These are phyloP conservation scores for Rynchops niger DNA, from an alignment of 2,113 vertebrate genomes.

Conservation along the genomic window DNA sequence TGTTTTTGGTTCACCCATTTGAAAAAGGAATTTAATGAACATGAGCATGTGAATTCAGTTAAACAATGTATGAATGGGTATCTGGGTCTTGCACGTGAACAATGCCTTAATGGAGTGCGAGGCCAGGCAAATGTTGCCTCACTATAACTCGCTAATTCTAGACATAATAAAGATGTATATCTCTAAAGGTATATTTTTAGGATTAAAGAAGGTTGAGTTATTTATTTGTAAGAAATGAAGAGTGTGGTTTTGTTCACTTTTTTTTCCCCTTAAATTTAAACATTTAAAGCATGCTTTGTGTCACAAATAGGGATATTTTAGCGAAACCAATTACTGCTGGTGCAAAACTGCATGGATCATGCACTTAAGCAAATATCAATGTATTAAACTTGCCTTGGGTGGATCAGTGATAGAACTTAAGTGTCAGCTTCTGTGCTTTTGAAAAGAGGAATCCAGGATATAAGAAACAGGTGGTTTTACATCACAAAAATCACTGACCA, in stretches of 20 bases:
- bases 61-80: background rate
- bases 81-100: background rate
- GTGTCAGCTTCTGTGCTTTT: background rate
- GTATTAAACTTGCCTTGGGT: background rate
- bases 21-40: background rate
- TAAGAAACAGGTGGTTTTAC: background rate
- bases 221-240: background rate
- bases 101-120: conserved; percentile 6
- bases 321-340: background rate
- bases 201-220: conserved; percentile 2
- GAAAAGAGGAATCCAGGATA: background rate
- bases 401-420: background rate
- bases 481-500: background rate
- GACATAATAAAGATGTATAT: background rate
- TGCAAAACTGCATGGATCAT: background rate
- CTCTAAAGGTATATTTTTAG: conserved; percentile 27
- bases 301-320: background rate
- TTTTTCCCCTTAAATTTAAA: background rate
- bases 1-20: background rate
- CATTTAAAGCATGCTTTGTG: background rate
- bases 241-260: background rate
- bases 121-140: background rate
- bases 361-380: background rate
- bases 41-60: background rate
- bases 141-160: background rate